A percentile compares a stretch with the other conserved stretches of the same genome.
phyloP scores from a whole-genome alignment of 2,797 vertebrate species.

The Fratercula arctica region DNA sequence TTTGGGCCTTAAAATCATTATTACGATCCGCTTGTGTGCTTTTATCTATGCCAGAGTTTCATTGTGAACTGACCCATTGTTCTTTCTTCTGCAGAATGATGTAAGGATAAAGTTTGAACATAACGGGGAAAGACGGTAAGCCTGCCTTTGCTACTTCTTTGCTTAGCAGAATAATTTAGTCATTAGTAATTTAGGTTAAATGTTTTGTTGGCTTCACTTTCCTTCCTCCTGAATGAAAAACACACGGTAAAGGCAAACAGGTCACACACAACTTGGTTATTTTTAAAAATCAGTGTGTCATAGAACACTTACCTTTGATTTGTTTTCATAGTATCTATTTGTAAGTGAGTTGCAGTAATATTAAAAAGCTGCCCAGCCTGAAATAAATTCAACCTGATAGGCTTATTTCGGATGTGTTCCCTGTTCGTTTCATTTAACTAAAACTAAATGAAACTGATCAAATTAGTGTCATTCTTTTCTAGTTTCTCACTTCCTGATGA shows the following conservation, averaged over 20 bases:
- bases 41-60: background rate
- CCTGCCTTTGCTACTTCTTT: background rate
- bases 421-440: background rate
- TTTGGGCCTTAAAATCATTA: background rate
- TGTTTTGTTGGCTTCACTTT: background rate
- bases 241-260: background rate
- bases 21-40: background rate
- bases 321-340: background rate
- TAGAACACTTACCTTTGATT: background rate
- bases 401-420: background rate
- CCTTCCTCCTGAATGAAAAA: background rate
- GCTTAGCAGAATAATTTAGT: background rate
- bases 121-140: slow-evolving; percentile 92
- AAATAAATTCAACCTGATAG: background rate
- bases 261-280: background rate
- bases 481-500: slow-evolving; percentile 29
- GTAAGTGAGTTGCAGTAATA: background rate
- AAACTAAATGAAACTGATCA: background rate
- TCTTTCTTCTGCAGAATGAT: slow-evolving; percentile 83
- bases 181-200: background rate
- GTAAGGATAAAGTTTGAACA: slow-evolving; percentile 89
- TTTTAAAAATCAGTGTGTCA: background rate
- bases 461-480: slow-evolving; percentile 6
- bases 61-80: slow-evolving; percentile 45
- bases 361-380: background rate